phyloP scores from a whole-genome alignment of 2,797 vertebrate genomes.

The Okamejei kenojei region DNA sequence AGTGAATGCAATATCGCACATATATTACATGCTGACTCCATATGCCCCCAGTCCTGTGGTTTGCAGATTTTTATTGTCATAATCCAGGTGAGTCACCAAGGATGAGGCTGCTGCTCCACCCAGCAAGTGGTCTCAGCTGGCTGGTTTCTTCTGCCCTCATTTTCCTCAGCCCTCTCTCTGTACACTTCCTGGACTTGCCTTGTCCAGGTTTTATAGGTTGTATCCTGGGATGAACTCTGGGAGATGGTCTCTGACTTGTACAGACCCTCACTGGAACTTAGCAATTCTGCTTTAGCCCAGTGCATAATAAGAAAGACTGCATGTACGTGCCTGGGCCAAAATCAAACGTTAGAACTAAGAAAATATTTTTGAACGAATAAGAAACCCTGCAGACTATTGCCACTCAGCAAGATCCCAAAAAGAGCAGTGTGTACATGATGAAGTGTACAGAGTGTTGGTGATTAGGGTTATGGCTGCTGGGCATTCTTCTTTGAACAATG shows the following conservation, averaged over 20 bases:
- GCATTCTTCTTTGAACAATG: too few relatives aligned
- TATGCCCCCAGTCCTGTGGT: not conserved
- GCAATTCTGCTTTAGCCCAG: not conserved
- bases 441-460: too few relatives aligned
- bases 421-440: too few relatives aligned
- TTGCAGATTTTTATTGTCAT: not conserved
- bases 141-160: not conserved
- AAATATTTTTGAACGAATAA: too few relatives aligned
- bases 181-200: not conserved
- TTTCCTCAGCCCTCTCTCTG: not conserved
- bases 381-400: too few relatives aligned
- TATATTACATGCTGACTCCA: not conserved
- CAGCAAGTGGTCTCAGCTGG: not conserved
- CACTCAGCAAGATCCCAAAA: too few relatives aligned
- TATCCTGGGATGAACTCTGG: too few relatives aligned
- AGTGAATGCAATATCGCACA: not conserved
- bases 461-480: too few relatives aligned
- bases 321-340: too few relatives aligned
- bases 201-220: too few relatives aligned
- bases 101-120: not conserved
- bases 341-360: too few relatives aligned
- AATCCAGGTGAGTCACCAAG: conserved; percentile 5
- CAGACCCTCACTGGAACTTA: not conserved
- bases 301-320: too few relatives aligned
- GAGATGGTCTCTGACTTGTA: not conserved